Evolutionary conservation across 2,888 invertebrate species (phyloP).

Genomic region (Synergus laeviventris): DNA sequence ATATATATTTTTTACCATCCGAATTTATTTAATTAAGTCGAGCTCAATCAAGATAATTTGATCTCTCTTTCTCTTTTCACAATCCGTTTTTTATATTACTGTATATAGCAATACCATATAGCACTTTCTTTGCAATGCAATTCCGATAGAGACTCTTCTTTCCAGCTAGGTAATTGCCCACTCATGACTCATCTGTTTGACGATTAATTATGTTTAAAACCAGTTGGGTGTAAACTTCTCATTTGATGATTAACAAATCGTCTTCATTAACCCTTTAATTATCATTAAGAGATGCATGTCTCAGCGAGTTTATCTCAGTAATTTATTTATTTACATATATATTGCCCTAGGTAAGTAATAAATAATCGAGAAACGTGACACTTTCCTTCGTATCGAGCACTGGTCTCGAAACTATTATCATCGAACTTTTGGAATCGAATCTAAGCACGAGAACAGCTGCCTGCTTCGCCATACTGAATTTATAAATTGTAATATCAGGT

Average conservation of each 20-base stretch:
- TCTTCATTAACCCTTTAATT: background rate
- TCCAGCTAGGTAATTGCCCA: slow-evolving; percentile 4
- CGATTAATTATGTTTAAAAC: slow-evolving; percentile 8
- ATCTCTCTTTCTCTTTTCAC: slow-evolving; percentile 3
- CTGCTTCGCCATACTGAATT: background rate
- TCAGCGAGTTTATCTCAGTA: too few species aligned
- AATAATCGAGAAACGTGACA: too few species aligned
- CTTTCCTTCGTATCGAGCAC: too few species aligned
- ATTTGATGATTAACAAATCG: background rate
- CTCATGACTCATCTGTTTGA: slow-evolving; percentile 20
- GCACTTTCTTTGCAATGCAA: slow-evolving; percentile 25
- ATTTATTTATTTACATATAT: too few species aligned
- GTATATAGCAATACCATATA: background rate
- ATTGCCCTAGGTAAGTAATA: too few species aligned
- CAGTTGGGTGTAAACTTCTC: background rate
- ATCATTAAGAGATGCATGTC: too few species aligned
- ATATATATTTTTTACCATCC: slow-evolving; percentile 1
- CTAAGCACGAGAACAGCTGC: background rate
- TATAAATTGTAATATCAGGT: background rate
- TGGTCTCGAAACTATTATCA: too few species aligned
- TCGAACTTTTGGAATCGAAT: background rate
- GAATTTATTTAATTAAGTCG: background rate
- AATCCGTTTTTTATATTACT: background rate
- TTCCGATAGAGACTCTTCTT: slow-evolving; percentile 21
- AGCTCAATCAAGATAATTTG: background rate